Percentiles rank a stretch among this genome's conserved stretches.
These are phyloP conservation scores for Zaprionus nigranus DNA, from an alignment of 1,140 invertebrate genomes.

Conservation along the genomic window DNA sequence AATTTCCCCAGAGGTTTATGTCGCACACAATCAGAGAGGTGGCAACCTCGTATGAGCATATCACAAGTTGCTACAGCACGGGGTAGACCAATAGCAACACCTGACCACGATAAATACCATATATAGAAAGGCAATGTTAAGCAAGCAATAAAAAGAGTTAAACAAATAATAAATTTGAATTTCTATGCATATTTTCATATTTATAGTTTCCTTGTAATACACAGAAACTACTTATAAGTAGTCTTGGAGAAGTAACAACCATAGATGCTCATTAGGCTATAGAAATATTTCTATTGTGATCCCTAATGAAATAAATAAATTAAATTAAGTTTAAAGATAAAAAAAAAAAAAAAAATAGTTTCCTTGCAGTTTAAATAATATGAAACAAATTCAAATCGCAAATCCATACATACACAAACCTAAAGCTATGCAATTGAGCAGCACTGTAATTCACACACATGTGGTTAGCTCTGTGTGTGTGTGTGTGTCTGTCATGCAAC, in stretches of 20 bases:
- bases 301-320: too few relatives aligned
- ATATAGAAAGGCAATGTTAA: not conserved
- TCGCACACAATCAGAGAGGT: conserved; percentile 73
- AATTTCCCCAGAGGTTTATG: conserved; percentile 79
- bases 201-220: too few relatives aligned
- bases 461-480: conserved; percentile 4
- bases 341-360: too few relatives aligned
- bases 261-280: too few relatives aligned
- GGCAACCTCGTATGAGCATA: conserved; percentile 40
- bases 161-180: not conserved
- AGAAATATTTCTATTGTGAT: too few relatives aligned
- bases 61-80: conserved; percentile 33
- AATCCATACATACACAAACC: not conserved
- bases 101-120: not conserved
- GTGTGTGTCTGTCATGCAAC: conserved; percentile 28
- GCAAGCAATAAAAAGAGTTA: not conserved
- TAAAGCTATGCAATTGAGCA: conserved; percentile 19
- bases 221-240: too few relatives aligned
- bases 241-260: too few relatives aligned
- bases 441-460: conserved; percentile 18
- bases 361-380: too few relatives aligned
- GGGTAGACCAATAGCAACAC: conserved; percentile 16
- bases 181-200: too few relatives aligned
- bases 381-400: not conserved
- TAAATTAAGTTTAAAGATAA: too few relatives aligned